phyloP scores from a whole-genome alignment of 1,140 invertebrate genomes.

The Conopomorpha cramerella region DNA sequence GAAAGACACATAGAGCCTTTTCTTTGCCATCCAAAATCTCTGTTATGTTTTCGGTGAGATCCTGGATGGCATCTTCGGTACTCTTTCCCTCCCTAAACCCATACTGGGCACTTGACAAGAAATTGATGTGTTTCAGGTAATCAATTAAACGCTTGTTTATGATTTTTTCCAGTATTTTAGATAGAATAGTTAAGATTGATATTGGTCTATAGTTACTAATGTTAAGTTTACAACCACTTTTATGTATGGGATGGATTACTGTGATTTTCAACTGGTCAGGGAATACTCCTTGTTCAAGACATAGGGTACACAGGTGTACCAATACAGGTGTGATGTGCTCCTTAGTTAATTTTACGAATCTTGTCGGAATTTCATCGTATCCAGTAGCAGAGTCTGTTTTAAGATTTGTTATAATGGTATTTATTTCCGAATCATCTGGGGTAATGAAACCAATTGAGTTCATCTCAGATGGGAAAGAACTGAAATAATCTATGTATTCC shows the following conservation, averaged over 20 bases:
- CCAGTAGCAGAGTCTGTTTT: not conserved
- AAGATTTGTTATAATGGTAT: not conserved
- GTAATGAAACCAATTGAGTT: no score
- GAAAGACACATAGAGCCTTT: not conserved
- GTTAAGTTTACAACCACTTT: not conserved
- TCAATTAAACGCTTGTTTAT: not conserved
- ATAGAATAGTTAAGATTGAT: not conserved
- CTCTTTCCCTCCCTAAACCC: not conserved
- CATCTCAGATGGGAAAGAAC: no score
- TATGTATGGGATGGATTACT: not conserved
- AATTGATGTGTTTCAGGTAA: not conserved
- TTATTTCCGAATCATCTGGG: not conserved
- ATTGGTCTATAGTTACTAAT: conserved; percentile 2
- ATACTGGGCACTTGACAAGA: not conserved
- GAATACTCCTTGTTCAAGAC: not conserved
- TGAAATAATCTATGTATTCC: no score
- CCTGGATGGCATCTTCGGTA: not conserved
- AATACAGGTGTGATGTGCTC: not conserved
- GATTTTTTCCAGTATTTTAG: conserved; percentile 2
- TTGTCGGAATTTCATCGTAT: not conserved
- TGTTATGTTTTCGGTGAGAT: not conserved
- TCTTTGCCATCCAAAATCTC: not conserved
- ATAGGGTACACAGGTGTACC: not conserved
- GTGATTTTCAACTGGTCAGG: not conserved
- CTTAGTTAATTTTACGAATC: not conserved